phyloP scores from a whole-genome alignment of 2,797 vertebrate genomes.

The Tiaroga cobitis region DNA sequence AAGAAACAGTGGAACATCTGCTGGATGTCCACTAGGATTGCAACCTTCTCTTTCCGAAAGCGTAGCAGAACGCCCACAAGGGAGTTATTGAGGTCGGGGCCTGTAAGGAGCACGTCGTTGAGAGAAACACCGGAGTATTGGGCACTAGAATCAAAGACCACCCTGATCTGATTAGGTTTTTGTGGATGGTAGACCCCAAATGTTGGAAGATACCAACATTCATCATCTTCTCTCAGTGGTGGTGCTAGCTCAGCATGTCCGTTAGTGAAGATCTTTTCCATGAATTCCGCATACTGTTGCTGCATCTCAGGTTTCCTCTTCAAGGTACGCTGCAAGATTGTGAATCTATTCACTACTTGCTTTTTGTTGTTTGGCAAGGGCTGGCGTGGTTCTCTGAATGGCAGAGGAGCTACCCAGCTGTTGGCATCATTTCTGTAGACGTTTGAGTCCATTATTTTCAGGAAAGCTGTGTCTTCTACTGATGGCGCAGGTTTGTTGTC shows the following conservation, averaged over 20 bases:
- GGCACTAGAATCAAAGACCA: background rate
- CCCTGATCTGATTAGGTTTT: background rate
- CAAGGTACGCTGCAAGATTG: background rate
- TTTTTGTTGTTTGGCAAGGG: background rate
- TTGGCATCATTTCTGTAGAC: background rate
- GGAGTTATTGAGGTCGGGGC: background rate
- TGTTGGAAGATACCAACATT: background rate
- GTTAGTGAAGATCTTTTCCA: background rate
- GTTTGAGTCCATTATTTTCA: constrained; percentile 15
- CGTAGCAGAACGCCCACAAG: background rate
- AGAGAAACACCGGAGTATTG: background rate
- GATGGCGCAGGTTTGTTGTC: constrained; percentile 22
- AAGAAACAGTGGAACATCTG: background rate
- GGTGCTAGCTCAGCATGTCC: background rate
- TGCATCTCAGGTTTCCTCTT: background rate
- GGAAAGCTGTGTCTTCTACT: background rate
- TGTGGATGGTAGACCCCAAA: background rate
- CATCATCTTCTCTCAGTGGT: background rate
- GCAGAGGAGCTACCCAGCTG: constrained; percentile 23
- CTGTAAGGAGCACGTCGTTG: background rate
- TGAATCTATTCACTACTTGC: background rate
- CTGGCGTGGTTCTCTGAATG: background rate
- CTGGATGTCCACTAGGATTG: background rate
- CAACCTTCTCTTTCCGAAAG: background rate
- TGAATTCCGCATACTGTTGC: background rate